Conservation (phyloP, 2,113 vertebrate genomes). For the Oceanodroma tethys region DNA sequence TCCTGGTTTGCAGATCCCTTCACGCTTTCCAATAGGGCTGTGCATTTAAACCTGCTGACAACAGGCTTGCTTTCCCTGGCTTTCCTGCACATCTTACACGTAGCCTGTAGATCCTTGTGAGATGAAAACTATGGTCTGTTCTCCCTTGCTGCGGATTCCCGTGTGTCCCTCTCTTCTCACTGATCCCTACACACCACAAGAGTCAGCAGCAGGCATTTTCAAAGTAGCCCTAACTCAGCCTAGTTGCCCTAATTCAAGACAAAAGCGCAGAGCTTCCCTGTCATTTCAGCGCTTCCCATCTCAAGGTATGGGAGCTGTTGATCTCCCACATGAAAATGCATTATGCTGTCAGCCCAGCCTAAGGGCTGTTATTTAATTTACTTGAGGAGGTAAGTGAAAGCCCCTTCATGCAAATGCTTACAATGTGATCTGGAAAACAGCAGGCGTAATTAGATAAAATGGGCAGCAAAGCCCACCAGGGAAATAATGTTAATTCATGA, state of each 20-base stretch:
- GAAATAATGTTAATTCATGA: slow-evolving; percentile 58
- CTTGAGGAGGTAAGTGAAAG: slow-evolving; percentile 69
- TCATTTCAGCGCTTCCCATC: slow-evolving; percentile 23
- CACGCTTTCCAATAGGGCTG: not conserved
- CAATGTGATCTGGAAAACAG: slow-evolving; percentile 66
- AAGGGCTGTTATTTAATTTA: slow-evolving; percentile 69
- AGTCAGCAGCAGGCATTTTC: not conserved
- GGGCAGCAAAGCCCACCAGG: slow-evolving; percentile 59
- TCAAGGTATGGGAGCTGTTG: slow-evolving; percentile 59
- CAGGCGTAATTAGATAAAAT: slow-evolving; percentile 68
- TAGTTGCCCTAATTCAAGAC: not conserved
- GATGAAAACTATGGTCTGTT: not conserved
- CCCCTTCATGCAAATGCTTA: slow-evolving; percentile 66
- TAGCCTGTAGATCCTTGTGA: not conserved
- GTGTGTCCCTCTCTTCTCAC: not conserved
- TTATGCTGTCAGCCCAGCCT: slow-evolving; percentile 61
- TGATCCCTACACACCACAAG: not conserved
- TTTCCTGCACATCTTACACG: slow-evolving; percentile 8
- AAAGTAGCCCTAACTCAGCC: not conserved
- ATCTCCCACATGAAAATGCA: slow-evolving; percentile 60
- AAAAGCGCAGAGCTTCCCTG: not conserved
- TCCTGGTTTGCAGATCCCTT: slow-evolving; percentile 31
- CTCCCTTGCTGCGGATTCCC: not conserved
- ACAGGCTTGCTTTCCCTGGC: not conserved
- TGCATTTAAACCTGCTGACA: slow-evolving; percentile 34